Base-by-base conservation (phyloP, 2,797 vertebrate species). In the Myripristis murdjan region DNA sequence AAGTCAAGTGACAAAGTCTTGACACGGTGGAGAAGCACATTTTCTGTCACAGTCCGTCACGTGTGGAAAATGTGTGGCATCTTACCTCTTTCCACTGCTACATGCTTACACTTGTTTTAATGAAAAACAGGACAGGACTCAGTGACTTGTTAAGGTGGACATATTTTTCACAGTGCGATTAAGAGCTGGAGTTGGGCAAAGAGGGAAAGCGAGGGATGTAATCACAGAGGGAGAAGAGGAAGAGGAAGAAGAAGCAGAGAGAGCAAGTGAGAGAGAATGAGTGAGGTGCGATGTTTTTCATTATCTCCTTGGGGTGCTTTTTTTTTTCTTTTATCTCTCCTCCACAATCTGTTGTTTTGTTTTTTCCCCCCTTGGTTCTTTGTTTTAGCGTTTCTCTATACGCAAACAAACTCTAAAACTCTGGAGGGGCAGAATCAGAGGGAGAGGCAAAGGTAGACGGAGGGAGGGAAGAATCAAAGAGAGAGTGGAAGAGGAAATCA, bases 281-380 rank as follows among this genome's bases (percentile, higher is more conserved):
- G 63, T 26, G 74, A 87, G 81, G 81, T 85, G 81, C 82, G 81
- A 79, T 88, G 83, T 91, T 90, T 90, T 88, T 85, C n/a, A 89
- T 77, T 67, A 71, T 79, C 79, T 89, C 88, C 82, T 83, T 28
- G 2, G 84, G 78, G 86, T 67, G 81, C 53, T n/a, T n/a, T n/a
- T n/a, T 86, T 73, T 73, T 64, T 56, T 78, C 81, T 88, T 89
- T 90, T 83, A 89, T 91, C 86, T 84, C 65, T 68, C 5, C 57
- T 75, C 70, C 73, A 73, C 83, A 83, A 81, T 87, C 85, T 86
- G 77, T 83, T 85, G 73, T 81, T 88, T 74, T 64, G 48, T 60
- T n/a, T 58, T 48, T 56, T 24, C 16, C 10, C n/a, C 75, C 68
- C 46, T 62, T n/a, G 11, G 55, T 64, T 87, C 80, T 90, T 87